Base-by-base conservation (phyloP, 2,797 vertebrate genomes). In the Botia kubotai region DNA sequence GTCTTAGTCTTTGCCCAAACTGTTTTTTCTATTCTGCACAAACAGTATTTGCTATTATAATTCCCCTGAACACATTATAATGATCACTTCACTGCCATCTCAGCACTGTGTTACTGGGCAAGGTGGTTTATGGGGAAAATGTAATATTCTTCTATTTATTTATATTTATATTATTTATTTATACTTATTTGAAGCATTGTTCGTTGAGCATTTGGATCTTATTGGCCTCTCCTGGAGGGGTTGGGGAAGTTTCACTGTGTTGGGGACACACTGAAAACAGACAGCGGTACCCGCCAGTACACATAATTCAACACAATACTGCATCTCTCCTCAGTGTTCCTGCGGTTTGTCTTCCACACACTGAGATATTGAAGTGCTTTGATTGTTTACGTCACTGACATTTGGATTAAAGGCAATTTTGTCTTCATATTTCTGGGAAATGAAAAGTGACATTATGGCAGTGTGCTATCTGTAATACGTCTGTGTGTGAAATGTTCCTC, bases 371-470 rank as follows among this genome's bases (percentile, higher is more conserved):
- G n/a, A 26, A 76, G 33, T 75, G 81, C 26, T 48, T 76, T 63
- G 33, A 67, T 65, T 53, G 79, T 82, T 66, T 67, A 21, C 21
- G 6, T 55, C 79, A 71, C 62, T 81, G 81, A 80, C 79, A 43
- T 79, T 83, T 79, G 77, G 76, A 67, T 84, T 67, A 48, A 60
- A 82, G 50, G 23, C 23, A 33, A 6, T 77, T 66, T 71, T 81
- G 29, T 69, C 57, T 67, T 76, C 8, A 6, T 57, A 72, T 82
- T 62, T 50, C 84, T 76, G 84, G 68, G 85, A 71, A 85, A 88
- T 81, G 76, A 79, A 84, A 26, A 80, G 79, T 86, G 57, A 68
- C 68, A 76, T 75, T 87, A 80, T 86, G 83, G 57, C 93, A 91
- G 88, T 19, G 16, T 62, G 17, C 48, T 63, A 63, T 21, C 36